phyloP scores from a whole-genome alignment of 2,888 invertebrate genomes.

The Aradus depressus region DNA sequence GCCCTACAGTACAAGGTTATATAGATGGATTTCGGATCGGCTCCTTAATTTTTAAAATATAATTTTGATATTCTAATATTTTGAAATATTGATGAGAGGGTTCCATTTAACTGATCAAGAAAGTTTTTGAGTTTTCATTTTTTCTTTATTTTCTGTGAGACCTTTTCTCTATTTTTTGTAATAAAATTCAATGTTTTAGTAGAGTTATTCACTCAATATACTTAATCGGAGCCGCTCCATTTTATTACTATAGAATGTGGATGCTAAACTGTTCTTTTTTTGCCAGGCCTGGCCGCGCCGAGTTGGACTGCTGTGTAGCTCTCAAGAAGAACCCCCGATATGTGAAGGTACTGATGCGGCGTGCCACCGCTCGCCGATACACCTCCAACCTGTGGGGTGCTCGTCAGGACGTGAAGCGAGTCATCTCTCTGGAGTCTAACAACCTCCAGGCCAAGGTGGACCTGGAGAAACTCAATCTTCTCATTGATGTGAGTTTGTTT shows the following conservation, averaged over 20 bases:
- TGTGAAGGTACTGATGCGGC: constrained; percentile 72
- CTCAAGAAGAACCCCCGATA: constrained; percentile 65
- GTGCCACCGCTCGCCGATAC: constrained; percentile 62
- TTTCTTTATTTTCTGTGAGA: no score
- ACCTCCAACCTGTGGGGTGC: constrained; percentile 62
- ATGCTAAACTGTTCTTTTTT: background rate
- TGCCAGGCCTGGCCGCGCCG: constrained; percentile 53
- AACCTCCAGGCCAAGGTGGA: constrained; percentile 57
- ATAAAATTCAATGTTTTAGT: no score
- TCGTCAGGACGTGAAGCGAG: constrained; percentile 54
- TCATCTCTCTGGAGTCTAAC: constrained; percentile 64
- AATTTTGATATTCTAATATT: no score
- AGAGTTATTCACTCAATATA: no score
- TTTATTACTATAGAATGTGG: constrained; percentile 24
- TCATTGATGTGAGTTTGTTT: constrained; percentile 12
- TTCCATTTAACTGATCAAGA: no score
- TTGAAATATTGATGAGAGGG: no score
- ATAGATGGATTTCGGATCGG: no score
- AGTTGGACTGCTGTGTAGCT: constrained; percentile 70
- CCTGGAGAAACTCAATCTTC: constrained; percentile 41
- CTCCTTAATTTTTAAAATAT: no score
- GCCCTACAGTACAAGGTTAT: no score
- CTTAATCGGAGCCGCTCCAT: no score
- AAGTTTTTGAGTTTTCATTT: no score
- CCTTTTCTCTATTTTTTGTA: no score